A percentile compares a stretch with the other conserved stretches of the same genome.
Evolutionary conservation across 1,140 invertebrate species (phyloP).

Genomic region (Pogonomyrmex barbatus): DNA sequence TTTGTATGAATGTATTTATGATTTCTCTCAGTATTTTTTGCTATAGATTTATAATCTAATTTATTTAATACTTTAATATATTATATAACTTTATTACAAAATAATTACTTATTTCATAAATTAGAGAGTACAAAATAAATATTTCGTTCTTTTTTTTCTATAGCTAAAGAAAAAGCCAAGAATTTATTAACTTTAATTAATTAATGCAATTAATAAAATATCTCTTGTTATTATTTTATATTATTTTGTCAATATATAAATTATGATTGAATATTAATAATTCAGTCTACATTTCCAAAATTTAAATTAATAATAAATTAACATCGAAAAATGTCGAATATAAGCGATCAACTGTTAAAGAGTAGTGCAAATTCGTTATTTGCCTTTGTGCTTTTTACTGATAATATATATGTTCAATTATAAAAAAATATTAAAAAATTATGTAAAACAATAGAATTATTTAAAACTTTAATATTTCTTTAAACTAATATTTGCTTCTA

Average conservation of each 20-base stretch:
- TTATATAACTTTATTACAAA: slow-evolving; percentile 14
- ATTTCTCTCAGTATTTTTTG: neutral
- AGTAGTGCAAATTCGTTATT: neutral
- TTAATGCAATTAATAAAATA: neutral
- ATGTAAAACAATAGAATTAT: neutral
- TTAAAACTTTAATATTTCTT: neutral
- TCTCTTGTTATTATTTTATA: neutral
- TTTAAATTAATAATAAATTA: slow-evolving; percentile 5
- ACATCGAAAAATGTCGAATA: slow-evolving; percentile 15
- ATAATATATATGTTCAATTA: neutral
- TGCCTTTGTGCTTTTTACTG: neutral
- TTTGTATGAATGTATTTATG: neutral
- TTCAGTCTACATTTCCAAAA: neutral
- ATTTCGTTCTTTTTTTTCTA: neutral
- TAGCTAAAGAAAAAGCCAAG: neutral
- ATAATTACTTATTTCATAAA: slow-evolving; percentile 20
- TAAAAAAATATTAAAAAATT: neutral
- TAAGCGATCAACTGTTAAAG: neutral
- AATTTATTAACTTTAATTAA: neutral
- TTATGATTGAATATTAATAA: neutral
- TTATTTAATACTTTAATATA: neutral
- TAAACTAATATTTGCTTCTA: neutral
- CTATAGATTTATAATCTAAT: slow-evolving; percentile 4
- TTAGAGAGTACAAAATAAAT: neutral
- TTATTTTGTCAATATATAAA: too few relatives aligned